Conservation (phyloP, 2,113 vertebrate genomes). For the Cinclus mexicanus region DNA sequence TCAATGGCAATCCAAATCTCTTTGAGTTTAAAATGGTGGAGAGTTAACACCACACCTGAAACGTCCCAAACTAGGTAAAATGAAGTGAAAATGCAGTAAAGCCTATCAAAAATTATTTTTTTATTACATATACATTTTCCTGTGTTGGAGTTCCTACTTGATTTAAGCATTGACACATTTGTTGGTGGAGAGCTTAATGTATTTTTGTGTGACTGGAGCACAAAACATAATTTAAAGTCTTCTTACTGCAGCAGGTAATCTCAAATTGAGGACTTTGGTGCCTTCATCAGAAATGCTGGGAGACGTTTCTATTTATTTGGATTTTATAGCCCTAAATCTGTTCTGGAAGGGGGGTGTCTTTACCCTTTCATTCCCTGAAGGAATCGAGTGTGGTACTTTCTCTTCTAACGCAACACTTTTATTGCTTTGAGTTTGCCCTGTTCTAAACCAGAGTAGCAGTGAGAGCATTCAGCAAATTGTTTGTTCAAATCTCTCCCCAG, state of each 20-base stretch:
- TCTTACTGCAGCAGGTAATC: background rate
- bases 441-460: background rate
- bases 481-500: background rate
- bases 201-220: background rate
- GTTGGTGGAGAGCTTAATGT: background rate
- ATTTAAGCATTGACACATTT: background rate
- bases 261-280: background rate
- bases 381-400: background rate
- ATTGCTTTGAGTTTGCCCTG: background rate
- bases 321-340: background rate
- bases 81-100: background rate
- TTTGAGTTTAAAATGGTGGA: background rate
- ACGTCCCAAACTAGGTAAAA: background rate
- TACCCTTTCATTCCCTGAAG: background rate
- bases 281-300: background rate
- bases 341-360: background rate
- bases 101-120: rapidly evolving
- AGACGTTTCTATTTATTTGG: background rate
- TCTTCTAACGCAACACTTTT: background rate
- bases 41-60: background rate
- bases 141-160: background rate
- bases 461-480: background rate
- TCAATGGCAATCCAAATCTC: background rate
- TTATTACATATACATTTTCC: background rate
- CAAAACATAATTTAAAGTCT: background rate